Conservation (phyloP, 2,797 vertebrate species). For the Thamnophis elegans region DNA sequence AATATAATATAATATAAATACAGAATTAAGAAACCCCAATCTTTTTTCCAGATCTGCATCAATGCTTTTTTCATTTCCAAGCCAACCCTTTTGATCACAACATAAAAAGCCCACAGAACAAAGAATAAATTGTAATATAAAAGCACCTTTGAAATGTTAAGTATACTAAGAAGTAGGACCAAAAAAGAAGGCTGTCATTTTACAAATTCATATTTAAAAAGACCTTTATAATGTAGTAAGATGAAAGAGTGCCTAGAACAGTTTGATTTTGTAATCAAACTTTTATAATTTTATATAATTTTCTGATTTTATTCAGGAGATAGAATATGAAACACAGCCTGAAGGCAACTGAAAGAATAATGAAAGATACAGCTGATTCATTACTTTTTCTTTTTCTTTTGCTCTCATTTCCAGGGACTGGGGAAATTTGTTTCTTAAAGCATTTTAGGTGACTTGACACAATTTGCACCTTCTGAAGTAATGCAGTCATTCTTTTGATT, state of each 20-base stretch:
- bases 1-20: neutral
- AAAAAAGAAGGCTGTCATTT: neutral
- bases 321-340: neutral
- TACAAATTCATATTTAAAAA: neutral
- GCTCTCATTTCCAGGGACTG: neutral
- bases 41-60: neutral
- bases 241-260: neutral
- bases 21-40: neutral
- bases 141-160: slow-evolving; percentile 1
- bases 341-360: neutral
- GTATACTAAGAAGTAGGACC: neutral
- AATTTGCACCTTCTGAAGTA: neutral
- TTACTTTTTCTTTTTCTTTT: neutral
- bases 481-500: neutral
- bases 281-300: neutral
- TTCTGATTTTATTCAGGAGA: neutral
- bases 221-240: neutral
- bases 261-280: neutral
- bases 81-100: neutral
- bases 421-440: neutral
- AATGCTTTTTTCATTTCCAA: neutral
- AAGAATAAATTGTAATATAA: neutral
- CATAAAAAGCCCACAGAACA: neutral
- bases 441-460: neutral
- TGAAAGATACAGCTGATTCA: neutral